phyloP scores from a whole-genome alignment of 2,888 invertebrate species.

The Acholoe squamosa region DNA sequence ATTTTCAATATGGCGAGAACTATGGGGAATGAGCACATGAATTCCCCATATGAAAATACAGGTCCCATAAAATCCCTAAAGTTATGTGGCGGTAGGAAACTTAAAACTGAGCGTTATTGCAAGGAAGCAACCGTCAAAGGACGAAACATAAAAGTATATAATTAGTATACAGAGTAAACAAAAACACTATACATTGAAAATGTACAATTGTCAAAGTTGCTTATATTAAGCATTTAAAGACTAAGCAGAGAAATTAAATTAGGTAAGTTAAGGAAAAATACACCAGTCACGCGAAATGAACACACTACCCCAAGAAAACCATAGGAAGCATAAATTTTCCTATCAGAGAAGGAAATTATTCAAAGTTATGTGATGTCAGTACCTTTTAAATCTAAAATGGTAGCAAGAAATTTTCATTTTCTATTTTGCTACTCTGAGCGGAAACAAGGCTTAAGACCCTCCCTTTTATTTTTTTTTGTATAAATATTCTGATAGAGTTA shows the following conservation, averaged over 20 bases:
- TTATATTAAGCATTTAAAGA: too few species aligned
- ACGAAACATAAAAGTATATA: neutral
- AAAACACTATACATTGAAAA: neutral
- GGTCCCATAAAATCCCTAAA: neutral
- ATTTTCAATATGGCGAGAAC: neutral
- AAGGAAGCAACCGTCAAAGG: conserved; percentile 16
- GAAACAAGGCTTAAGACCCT: neutral
- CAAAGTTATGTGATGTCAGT: too few species aligned
- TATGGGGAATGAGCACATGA: neutral
- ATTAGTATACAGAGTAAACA: neutral
- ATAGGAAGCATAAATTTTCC: too few species aligned
- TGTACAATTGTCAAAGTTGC: neutral
- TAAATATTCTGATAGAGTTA: neutral
- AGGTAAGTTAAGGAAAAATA: too few species aligned
- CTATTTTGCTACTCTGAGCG: neutral
- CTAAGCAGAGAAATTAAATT: too few species aligned
- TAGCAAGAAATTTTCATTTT: too few species aligned
- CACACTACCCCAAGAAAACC: too few species aligned
- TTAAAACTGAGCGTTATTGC: neutral
- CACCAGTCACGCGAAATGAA: too few species aligned
- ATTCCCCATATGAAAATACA: neutral
- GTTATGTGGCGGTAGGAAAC: neutral
- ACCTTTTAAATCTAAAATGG: too few species aligned
- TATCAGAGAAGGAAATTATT: too few species aligned
- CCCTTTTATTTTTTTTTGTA: neutral